Evolutionary conservation across 2,888 invertebrate genomes (phyloP).

Genomic region (Cinara cedri): DNA sequence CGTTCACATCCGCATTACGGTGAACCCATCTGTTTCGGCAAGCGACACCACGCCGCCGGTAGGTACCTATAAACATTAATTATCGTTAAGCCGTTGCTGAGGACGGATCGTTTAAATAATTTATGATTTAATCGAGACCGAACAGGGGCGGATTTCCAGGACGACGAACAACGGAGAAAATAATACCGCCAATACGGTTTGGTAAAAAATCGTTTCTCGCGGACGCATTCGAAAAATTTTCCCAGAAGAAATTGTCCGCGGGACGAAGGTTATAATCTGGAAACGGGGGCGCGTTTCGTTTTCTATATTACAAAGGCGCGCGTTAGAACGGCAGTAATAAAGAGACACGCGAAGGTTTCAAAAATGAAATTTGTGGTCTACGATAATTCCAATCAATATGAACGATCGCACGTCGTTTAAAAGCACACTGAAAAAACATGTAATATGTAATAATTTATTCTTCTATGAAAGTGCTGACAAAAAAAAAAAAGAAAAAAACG

Average conservation of each 20-base stretch:
- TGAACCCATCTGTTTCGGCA: conserved; percentile 2
- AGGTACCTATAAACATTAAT: conserved; percentile 16
- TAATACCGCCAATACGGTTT: not conserved
- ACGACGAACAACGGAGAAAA: not conserved
- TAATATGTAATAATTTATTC: too few species aligned
- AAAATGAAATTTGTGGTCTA: too few species aligned
- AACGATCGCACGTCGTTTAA: too few species aligned
- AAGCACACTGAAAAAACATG: too few species aligned
- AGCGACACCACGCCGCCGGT: not conserved
- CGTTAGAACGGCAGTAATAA: too few species aligned
- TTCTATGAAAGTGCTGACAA: too few species aligned
- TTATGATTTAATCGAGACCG: not conserved
- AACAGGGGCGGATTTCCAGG: too few species aligned
- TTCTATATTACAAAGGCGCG: too few species aligned
- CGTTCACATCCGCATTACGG: too few species aligned
- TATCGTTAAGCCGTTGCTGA: not conserved
- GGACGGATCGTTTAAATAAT: conserved; percentile 7
- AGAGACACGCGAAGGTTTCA: too few species aligned
- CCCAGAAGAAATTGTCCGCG: not conserved
- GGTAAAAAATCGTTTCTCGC: not conserved
- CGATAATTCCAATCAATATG: too few species aligned
- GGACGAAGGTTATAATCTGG: not conserved
- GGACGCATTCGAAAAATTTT: not conserved
- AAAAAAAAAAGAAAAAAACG: not conserved
- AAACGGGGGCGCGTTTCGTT: not conserved